These are phyloP conservation scores for Cliona cf. orientalis DNA, from an alignment of 37 sponge, comb jelly and placozoan species.

Conservation along the genomic window DNA sequence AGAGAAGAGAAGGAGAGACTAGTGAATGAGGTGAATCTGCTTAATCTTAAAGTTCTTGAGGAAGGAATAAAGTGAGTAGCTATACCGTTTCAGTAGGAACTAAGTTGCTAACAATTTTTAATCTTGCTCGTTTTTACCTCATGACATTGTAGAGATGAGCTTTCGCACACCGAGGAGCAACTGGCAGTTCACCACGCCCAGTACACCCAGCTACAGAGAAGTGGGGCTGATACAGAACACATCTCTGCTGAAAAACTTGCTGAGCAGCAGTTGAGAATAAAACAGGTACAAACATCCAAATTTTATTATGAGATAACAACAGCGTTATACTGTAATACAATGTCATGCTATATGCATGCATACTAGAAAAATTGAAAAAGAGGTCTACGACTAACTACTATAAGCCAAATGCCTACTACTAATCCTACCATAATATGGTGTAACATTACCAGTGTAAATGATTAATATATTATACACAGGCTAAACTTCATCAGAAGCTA, in stretches of 20 bases:
- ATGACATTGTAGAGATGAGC: slow-evolving; percentile 36
- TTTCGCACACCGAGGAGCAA: slow-evolving; percentile 50
- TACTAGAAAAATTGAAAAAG: no score
- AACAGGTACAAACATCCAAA: slow-evolving; percentile 32
- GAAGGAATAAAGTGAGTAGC: slow-evolving; percentile 13
- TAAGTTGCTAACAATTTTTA: background rate
- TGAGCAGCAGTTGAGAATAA: slow-evolving; percentile 80
- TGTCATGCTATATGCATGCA: no score
- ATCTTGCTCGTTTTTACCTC: background rate
- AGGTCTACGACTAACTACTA: no score
- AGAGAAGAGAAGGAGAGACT: slow-evolving; percentile 37
- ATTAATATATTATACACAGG: slow-evolving; percentile 5
- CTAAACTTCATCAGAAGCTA: slow-evolving; percentile 58
- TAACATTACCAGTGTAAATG: slow-evolving; percentile 16
- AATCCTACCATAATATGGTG: no score
- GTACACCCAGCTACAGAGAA: slow-evolving; percentile 24
- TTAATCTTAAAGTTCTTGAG: slow-evolving; percentile 51
- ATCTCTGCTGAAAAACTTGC: slow-evolving; percentile 73
- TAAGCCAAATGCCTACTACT: no score
- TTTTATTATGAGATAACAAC: background rate
- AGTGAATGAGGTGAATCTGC: slow-evolving; percentile 17
- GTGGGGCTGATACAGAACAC: slow-evolving; percentile 12
- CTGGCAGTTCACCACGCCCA: slow-evolving; percentile 72
- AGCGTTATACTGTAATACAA: background rate
- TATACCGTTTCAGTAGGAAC: background rate